These are phyloP conservation scores for Sebastes matsubarae DNA, from an alignment of 2,797 vertebrate genomes.

Conservation along the genomic window DNA sequence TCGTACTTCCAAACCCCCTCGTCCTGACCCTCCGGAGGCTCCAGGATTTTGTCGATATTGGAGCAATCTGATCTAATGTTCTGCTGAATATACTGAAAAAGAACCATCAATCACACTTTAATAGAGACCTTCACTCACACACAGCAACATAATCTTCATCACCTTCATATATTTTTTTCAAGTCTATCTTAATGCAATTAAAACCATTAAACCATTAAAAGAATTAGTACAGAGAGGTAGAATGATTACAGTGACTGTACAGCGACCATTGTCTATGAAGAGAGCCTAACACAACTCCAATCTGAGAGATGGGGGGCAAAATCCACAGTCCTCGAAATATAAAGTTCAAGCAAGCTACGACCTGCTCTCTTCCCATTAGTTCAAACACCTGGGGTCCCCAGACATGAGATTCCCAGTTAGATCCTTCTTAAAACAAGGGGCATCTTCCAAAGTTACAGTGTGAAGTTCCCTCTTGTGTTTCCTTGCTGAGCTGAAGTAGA, in stretches of 20 bases:
- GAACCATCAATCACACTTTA: conserved; percentile 16
- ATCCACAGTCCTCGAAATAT: background rate
- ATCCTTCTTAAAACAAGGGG: background rate
- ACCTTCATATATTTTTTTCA: background rate
- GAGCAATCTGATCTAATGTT: conserved; percentile 97
- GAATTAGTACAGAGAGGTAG: no score
- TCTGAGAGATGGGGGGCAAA: background rate
- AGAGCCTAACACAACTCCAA: background rate
- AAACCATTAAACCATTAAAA: background rate
- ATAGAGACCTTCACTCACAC: background rate
- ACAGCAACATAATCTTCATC: background rate
- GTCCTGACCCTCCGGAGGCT: conserved; percentile 97
- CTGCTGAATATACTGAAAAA: conserved; percentile 94
- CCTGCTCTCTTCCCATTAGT: background rate
- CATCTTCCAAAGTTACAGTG: background rate
- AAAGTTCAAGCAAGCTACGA: background rate
- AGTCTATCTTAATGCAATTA: background rate
- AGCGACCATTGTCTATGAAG: background rate
- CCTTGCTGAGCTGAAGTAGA: background rate
- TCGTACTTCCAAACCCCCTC: conserved; percentile 99
- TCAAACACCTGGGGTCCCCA: background rate
- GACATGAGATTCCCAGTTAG: background rate
- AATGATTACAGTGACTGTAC: background rate
- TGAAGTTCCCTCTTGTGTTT: background rate
- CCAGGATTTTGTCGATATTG: conserved; percentile 98